Percentiles rank a stretch among this genome's conserved stretches.
Evolutionary conservation across 2,797 vertebrate species (phyloP).

Genomic region (Mastacembelus armatus): DNA sequence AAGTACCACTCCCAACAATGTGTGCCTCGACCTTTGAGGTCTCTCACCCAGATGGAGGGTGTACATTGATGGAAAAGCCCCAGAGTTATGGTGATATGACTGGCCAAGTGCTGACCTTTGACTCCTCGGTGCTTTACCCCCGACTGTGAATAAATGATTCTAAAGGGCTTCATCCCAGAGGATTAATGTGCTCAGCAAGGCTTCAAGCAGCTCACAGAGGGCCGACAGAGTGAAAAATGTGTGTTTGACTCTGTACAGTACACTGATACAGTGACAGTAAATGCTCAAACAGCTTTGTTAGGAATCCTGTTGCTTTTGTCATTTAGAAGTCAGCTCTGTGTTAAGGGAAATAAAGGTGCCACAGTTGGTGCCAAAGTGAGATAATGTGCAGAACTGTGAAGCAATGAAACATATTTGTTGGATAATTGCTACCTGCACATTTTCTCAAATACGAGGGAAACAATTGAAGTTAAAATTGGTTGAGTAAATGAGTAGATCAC

Average conservation of each 20-base stretch:
- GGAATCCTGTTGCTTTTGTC: conserved; percentile 34
- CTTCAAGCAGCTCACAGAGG: conserved; percentile 52
- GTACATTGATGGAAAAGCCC: conserved; percentile 61
- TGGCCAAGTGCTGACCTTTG: conserved; percentile 71
- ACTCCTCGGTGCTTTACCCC: conserved; percentile 60
- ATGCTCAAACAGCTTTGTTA: conserved; percentile 37
- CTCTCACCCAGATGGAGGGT: conserved; percentile 46
- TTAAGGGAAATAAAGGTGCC: conserved; percentile 7
- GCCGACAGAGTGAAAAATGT: conserved; percentile 52
- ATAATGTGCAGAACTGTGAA: conserved; percentile 38
- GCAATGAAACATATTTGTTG: conserved; percentile 49
- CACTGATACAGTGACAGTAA: conserved; percentile 33
- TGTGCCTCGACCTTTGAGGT: conserved; percentile 53
- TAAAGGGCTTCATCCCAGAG: conserved; percentile 65
- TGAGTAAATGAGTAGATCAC: conserved; percentile 21
- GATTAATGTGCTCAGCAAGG: conserved; percentile 65
- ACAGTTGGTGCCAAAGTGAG: conserved; percentile 22
- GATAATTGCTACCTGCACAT: conserved; percentile 34
- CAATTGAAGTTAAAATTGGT: conserved; percentile 13
- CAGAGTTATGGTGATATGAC: conserved; percentile 68
- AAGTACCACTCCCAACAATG: conserved; percentile 18
- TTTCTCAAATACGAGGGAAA: conserved; percentile 16
- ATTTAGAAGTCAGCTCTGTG: conserved; percentile 27
- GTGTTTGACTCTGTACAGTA: conserved; percentile 16
- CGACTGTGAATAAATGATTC: conserved; percentile 75